phyloP scores from a whole-genome alignment of 2,888 invertebrate genomes.

The Chaetogeoica ovagalla region DNA sequence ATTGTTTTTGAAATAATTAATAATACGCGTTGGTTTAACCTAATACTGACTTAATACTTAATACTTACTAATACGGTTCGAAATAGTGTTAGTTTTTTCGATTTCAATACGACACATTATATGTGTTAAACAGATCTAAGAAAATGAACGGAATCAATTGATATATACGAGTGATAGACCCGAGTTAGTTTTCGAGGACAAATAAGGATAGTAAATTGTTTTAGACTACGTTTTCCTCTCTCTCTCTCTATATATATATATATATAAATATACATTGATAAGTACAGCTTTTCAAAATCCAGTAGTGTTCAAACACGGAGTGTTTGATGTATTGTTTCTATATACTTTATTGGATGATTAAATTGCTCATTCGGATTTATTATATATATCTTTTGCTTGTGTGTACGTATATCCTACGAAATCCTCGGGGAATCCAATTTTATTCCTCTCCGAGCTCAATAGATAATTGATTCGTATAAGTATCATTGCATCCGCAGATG shows the following conservation, averaged over 20 bases:
- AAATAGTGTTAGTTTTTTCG: too few relatives aligned
- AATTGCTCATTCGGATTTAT: background rate
- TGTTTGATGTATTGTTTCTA: constrained; percentile 27
- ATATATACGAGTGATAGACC: too few relatives aligned
- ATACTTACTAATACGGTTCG: too few relatives aligned
- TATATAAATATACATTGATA: background rate
- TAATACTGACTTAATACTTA: too few relatives aligned
- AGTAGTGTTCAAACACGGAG: background rate
- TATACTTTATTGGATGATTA: background rate
- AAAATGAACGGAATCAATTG: too few relatives aligned
- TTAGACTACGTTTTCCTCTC: background rate
- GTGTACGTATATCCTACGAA: background rate
- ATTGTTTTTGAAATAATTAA: too few relatives aligned
- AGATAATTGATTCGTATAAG: background rate
- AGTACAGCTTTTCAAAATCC: background rate
- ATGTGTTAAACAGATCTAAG: too few relatives aligned
- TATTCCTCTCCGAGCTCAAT: background rate
- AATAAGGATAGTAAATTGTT: background rate
- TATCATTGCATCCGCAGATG: background rate
- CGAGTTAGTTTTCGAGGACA: too few relatives aligned
- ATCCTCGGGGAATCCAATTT: background rate
- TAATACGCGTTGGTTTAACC: too few relatives aligned
- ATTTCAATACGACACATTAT: too few relatives aligned
- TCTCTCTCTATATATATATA: too few relatives aligned
- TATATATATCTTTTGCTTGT: background rate